Evolutionary conservation across 2,888 invertebrate genomes (phyloP).

Genomic region (Lumbricus terrestris): DNA sequence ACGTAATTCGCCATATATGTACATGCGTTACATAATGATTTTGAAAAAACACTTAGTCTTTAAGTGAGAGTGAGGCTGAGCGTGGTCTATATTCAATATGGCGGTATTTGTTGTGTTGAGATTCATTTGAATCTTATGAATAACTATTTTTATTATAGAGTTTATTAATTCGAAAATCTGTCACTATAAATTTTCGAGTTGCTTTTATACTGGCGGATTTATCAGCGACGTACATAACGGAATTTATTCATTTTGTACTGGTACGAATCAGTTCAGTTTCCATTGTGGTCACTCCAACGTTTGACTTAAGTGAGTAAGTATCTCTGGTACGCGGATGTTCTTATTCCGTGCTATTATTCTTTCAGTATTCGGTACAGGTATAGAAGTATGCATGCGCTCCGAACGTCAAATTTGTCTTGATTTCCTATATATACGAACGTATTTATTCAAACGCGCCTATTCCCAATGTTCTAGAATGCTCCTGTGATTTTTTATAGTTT

Average conservation of each 20-base stretch:
- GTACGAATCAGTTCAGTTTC: neutral
- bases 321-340: neutral
- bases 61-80: neutral
- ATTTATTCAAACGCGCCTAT: too few species aligned
- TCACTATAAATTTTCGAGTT: neutral
- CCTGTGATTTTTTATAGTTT: too few species aligned
- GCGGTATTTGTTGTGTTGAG: slow-evolving; percentile 11
- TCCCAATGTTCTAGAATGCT: too few species aligned
- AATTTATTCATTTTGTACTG: neutral
- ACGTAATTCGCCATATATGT: neutral
- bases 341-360: neutral
- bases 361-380: neutral
- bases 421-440: too few species aligned
- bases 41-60: neutral
- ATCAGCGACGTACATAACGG: neutral
- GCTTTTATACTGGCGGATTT: neutral
- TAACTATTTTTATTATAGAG: neutral
- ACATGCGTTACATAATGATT: neutral
- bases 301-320: neutral
- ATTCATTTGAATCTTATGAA: slow-evolving; percentile 3
- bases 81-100: slow-evolving; percentile 13
- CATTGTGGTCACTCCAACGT: neutral
- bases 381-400: too few species aligned
- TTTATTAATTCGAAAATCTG: neutral
- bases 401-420: too few species aligned